Evolutionary conservation across 2,113 vertebrate species (phyloP).

Genomic region (Ariopsis seemanni): DNA sequence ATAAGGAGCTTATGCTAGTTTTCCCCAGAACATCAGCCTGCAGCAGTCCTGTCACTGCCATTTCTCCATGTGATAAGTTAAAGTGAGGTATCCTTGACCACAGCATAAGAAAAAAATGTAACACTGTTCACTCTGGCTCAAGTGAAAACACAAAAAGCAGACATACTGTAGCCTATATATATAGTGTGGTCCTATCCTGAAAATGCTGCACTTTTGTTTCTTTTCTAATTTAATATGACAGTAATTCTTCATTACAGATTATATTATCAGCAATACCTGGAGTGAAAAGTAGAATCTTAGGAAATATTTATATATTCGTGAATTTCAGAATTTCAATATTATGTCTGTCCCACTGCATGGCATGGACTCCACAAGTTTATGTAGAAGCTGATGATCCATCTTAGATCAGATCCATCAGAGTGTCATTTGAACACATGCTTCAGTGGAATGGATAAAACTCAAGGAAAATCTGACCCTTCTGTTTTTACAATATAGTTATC

Average conservation of each 20-base stretch:
- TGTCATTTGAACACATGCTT: not conserved
- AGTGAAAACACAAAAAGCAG: conserved; percentile 65
- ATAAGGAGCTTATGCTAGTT: conserved; percentile 91
- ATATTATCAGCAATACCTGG: not conserved
- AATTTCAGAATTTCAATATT: not conserved
- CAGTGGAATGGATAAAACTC: not conserved
- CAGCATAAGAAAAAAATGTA: conserved; percentile 70
- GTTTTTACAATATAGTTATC: not conserved
- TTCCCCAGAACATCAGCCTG: conserved; percentile 75
- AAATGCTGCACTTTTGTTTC: not conserved
- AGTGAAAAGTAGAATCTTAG: not conserved
- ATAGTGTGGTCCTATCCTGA: not conserved
- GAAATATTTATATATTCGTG: not conserved
- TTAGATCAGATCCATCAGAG: not conserved
- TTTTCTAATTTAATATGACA: not conserved
- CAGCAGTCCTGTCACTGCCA: conserved; percentile 76
- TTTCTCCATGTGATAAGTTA: conserved; percentile 79
- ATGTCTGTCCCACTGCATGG: not conserved
- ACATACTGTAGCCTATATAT: not conserved
- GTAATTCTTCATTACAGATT: not conserved
- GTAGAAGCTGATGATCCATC: not conserved
- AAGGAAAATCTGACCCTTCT: not conserved
- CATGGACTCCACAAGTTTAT: not conserved
- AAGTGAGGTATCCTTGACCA: conserved; percentile 77
- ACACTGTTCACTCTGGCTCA: conserved; percentile 65